A percentile compares a stretch with the other conserved stretches of the same genome.
Evolutionary conservation across 1,140 invertebrate genomes (phyloP).

Genomic region (Eueides isabella): DNA sequence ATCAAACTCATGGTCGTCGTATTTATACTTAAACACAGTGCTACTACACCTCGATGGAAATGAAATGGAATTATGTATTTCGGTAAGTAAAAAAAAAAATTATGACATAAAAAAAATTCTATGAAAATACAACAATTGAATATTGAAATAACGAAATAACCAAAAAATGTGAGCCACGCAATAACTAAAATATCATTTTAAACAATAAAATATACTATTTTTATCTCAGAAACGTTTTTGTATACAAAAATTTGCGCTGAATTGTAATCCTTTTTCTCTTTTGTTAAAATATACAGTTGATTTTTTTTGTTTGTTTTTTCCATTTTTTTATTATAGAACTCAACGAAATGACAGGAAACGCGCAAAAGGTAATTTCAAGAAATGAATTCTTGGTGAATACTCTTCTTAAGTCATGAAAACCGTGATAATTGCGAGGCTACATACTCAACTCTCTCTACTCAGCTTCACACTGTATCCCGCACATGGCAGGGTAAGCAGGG

Average conservation of each 20-base stretch:
- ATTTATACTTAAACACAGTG: too few relatives aligned
- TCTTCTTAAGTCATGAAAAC: background rate
- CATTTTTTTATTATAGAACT: background rate
- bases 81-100: too few relatives aligned
- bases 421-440: background rate
- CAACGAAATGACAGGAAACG: background rate
- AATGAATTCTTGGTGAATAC: background rate
- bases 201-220: slow-evolving; percentile 15
- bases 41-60: too few relatives aligned
- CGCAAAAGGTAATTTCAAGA: background rate
- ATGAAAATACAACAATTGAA: too few relatives aligned
- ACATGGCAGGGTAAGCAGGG: too few relatives aligned
- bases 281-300: background rate
- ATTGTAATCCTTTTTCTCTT: slow-evolving; percentile 13
- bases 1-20: too few relatives aligned
- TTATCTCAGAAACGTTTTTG: slow-evolving; percentile 12
- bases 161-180: background rate
- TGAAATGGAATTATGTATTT: too few relatives aligned
- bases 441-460: too few relatives aligned
- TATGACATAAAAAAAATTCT: too few relatives aligned
- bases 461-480: too few relatives aligned
- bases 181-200: slow-evolving; percentile 13
- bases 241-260: background rate
- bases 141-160: slow-evolving; percentile 1
- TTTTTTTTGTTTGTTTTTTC: background rate